Evolutionary conservation across 2,888 invertebrate species (phyloP), one percentile per base, ranked within the genome.

Genomic region (Syrista parreyssii): DNA sequence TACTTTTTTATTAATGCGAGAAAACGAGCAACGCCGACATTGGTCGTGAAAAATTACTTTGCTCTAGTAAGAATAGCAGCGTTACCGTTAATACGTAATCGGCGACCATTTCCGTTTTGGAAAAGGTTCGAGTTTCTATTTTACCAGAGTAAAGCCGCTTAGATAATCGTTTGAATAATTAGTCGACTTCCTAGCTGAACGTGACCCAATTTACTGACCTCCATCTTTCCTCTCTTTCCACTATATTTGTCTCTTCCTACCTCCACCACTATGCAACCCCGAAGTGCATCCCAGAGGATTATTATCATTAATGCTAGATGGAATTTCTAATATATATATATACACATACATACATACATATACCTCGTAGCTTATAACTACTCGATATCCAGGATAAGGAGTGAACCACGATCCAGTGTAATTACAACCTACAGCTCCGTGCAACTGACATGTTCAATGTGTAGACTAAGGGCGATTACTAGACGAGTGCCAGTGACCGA

Each of bases 381-480:
- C 55, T 55, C 55, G 23, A 55, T 55, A 55, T 55, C 55, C 23
- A 55, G 55, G 55, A 55, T 55, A 55, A 55, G 40, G 40, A 40
- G 55, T 23, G 55, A 9, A 55, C 55, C 55, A 55, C 82, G 80
- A 82, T 82, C 82, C 83, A 82, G 80, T 84, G 81, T 84, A 85
- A 84, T 81, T 83, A 82, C 83, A 84, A 86, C 84, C 84, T 79
- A 79, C 80, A 79, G 78, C 75, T 78, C 23, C 83, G 81, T 83
- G 82, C 81, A 80, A 80, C 81, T 84, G 83, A 82, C 83, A 82
- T 84, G 76, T 82, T 76, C 82, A 81, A 83, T 80, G 55, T 55
- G 83, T 82, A 81, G 81, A 82, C 81, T 81, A 83, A 86, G 82
- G 83, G 81, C 80, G 86, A 83, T 87, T 86, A 86, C 87, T 81